Percentiles rank a stretch among this genome's conserved stretches.
phyloP scores from a whole-genome alignment of 2,888 invertebrate species.

The Micropterix aruncella region DNA sequence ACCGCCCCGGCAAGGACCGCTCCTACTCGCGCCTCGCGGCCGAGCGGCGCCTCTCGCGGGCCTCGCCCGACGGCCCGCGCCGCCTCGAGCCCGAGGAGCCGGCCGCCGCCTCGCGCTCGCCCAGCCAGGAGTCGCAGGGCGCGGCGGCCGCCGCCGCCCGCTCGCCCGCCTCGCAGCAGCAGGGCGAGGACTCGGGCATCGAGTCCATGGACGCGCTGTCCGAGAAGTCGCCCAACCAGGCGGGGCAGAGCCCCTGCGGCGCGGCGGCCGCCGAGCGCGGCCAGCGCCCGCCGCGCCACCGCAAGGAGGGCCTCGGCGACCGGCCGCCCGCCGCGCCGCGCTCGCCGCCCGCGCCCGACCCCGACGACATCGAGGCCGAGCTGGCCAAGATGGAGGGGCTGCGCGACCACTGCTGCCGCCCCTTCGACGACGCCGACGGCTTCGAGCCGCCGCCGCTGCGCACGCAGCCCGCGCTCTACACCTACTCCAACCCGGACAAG shows the following conservation, averaged over 20 bases:
- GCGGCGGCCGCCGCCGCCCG: constrained; percentile 17
- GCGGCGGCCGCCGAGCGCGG: constrained; percentile 24
- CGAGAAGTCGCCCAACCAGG: constrained; percentile 82
- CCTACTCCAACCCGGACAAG: constrained; percentile 63
- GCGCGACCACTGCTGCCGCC: too few species aligned
- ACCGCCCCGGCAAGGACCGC: constrained; percentile 29
- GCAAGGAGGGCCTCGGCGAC: constrained; percentile 20
- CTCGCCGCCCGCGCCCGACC: constrained; percentile 30
- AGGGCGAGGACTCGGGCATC: constrained; percentile 82
- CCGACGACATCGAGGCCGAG: constrained; percentile 54
- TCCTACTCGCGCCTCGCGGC: constrained; percentile 41
- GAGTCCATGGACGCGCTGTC: constrained; percentile 91
- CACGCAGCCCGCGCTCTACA: constrained; percentile 60
- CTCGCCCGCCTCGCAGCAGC: constrained; percentile 39
- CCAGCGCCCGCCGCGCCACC: constrained; percentile 16
- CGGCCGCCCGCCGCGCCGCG: constrained; percentile 23
- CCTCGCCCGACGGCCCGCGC: constrained; percentile 9
- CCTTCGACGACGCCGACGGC: constrained; percentile 20
- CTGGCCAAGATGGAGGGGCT: constrained; percentile 52
- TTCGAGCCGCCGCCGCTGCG: constrained; percentile 56
- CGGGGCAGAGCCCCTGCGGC: constrained; percentile 55
- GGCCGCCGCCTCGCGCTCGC: constrained; percentile 9
- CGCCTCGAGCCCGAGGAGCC: constrained; percentile 11
- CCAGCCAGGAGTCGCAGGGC: constrained; percentile 11
- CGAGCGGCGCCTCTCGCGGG: constrained; percentile 22